Percentiles rank a stretch among this genome's conserved stretches.
phyloP scores from a whole-genome alignment of 2,888 invertebrate genomes.

The Celastrina argiolus region DNA sequence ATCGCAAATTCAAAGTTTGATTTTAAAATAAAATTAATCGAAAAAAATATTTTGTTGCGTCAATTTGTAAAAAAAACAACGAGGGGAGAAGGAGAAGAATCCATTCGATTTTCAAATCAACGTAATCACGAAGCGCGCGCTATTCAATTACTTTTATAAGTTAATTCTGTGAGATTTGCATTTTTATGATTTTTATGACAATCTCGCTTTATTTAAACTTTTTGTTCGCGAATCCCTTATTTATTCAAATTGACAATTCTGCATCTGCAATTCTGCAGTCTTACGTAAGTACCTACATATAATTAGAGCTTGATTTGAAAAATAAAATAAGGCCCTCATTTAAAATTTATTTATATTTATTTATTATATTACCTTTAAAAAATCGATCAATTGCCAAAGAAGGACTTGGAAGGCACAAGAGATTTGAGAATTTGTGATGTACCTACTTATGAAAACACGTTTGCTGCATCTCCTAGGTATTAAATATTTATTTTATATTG shows the following conservation, averaged over 20 bases:
- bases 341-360: too few relatives aligned
- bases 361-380: too few relatives aligned
- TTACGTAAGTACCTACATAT: too few relatives aligned
- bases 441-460: too few relatives aligned
- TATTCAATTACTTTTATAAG: slow-evolving; percentile 72
- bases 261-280: too few relatives aligned
- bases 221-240: slow-evolving; percentile 37
- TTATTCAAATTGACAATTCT: neutral
- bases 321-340: too few relatives aligned
- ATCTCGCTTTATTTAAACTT: slow-evolving; percentile 50
- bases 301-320: too few relatives aligned
- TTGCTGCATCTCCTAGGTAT: too few relatives aligned
- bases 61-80: neutral
- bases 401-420: too few relatives aligned
- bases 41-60: neutral
- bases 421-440: too few relatives aligned
- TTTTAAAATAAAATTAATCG: neutral
- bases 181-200: slow-evolving; percentile 51
- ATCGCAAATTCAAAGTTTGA: neutral
- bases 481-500: too few relatives aligned
- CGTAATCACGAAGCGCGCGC: slow-evolving; percentile 51
- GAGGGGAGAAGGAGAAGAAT: neutral
- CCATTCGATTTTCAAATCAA: slow-evolving; percentile 53
- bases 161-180: slow-evolving; percentile 65
- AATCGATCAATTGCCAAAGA: too few relatives aligned